Evolutionary conservation across 2,113 vertebrate species (phyloP).

Genomic region (Donacobius atricapilla): DNA sequence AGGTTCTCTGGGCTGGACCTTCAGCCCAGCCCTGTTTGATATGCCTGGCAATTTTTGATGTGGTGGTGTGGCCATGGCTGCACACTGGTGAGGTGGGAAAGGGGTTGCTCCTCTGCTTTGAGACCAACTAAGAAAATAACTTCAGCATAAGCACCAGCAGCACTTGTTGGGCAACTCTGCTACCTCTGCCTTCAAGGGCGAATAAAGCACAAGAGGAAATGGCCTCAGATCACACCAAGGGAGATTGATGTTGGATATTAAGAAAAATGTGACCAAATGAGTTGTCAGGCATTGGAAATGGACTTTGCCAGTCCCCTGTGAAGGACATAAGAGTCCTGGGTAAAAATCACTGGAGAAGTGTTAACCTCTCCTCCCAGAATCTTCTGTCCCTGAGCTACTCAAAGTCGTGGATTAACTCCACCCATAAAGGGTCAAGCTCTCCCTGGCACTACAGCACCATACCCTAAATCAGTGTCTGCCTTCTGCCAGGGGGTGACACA

Average conservation of each 20-base stretch:
- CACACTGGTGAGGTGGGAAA: background rate
- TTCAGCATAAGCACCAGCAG: background rate
- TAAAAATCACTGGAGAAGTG: background rate
- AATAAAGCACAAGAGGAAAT: background rate
- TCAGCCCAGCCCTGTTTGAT: background rate
- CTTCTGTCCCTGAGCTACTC: background rate
- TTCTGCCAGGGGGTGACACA: background rate
- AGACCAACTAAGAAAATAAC: background rate
- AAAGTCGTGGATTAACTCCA: background rate
- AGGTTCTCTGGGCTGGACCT: background rate
- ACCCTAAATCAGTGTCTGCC: background rate
- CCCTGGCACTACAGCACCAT: background rate
- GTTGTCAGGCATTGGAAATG: background rate
- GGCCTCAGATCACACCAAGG: background rate
- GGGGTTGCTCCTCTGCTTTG: background rate
- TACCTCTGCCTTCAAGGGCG: background rate
- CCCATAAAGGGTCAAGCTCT: background rate
- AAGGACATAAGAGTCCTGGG: background rate
- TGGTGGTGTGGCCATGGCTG: background rate
- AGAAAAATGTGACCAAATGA: background rate
- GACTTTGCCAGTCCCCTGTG: background rate
- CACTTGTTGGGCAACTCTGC: background rate
- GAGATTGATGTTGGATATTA: background rate
- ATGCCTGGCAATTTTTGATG: background rate
- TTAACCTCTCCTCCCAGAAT: background rate